phyloP scores from a whole-genome alignment of 2,113 vertebrate genomes.

The Aspidoscelis tigris region DNA sequence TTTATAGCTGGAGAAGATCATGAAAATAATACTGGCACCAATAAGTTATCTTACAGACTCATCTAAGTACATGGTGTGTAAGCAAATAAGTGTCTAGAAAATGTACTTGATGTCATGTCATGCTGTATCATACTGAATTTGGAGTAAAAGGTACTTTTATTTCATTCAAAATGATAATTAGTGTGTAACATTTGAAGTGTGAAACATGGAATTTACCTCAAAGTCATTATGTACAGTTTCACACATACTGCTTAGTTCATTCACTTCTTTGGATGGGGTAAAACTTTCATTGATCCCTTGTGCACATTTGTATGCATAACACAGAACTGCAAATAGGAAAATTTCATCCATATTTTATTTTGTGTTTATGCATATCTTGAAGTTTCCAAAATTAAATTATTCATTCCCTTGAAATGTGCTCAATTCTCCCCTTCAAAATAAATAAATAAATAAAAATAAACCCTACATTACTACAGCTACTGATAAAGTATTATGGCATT shows the following conservation, averaged over 20 bases:
- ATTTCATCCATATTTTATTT: background rate
- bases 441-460: too few species aligned
- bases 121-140: background rate
- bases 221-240: background rate
- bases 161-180: background rate
- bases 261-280: background rate
- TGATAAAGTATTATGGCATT: slow-evolving; percentile 13
- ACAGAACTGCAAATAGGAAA: background rate
- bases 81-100: background rate
- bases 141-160: background rate
- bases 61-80: background rate
- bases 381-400: background rate
- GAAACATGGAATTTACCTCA: background rate
- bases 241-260: background rate
- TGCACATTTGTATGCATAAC: background rate
- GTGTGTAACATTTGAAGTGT: background rate
- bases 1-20: background rate
- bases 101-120: background rate
- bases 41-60: background rate
- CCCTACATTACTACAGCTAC: background rate
- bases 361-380: background rate
- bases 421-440: background rate
- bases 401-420: background rate
- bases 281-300: background rate
- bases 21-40: background rate